phyloP scores from a whole-genome alignment of 1,140 invertebrate genomes.

The Drosophila kikkawai region DNA sequence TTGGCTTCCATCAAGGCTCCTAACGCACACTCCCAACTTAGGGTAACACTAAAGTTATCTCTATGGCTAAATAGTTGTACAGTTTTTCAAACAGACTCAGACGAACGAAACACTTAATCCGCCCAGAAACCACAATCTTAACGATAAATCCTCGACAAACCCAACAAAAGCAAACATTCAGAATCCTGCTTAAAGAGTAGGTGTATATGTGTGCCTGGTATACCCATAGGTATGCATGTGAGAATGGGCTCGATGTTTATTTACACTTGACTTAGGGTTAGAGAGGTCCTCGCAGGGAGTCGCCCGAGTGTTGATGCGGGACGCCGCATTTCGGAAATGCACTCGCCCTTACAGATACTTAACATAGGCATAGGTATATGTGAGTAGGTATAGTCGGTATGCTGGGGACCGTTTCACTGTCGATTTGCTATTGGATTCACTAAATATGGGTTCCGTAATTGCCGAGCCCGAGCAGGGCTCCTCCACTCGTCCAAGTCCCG shows the following conservation, averaged over 20 bases:
- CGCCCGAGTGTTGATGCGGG: slow-evolving; percentile 1
- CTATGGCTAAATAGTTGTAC: slow-evolving; percentile 65
- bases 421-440: slow-evolving; percentile 58
- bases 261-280: slow-evolving; percentile 74
- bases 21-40: slow-evolving; percentile 49
- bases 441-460: slow-evolving; percentile 59
- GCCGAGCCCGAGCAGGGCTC: slow-evolving; percentile 19
- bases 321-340: slow-evolving; percentile 30
- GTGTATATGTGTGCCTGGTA: slow-evolving; percentile 36
- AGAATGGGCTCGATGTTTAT: slow-evolving; percentile 55
- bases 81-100: slow-evolving; percentile 61
- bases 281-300: slow-evolving; percentile 10
- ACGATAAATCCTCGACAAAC: slow-evolving; percentile 38
- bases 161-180: slow-evolving; percentile 40
- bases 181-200: slow-evolving; percentile 40
- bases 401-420: slow-evolving; percentile 39
- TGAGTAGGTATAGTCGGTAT: slow-evolving; percentile 49
- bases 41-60: slow-evolving; percentile 47
- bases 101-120: slow-evolving; percentile 51
- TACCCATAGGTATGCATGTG: slow-evolving; percentile 6
- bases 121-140: slow-evolving; percentile 66
- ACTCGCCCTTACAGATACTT: slow-evolving; percentile 63
- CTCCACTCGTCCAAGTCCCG: slow-evolving; percentile 5
- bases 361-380: slow-evolving; percentile 50
- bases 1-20: slow-evolving; percentile 56